Evolutionary conservation across 2,797 vertebrate genomes (phyloP), one percentile per base, ranked within the genome.

Genomic region (Halcyon leucocephala): DNA sequence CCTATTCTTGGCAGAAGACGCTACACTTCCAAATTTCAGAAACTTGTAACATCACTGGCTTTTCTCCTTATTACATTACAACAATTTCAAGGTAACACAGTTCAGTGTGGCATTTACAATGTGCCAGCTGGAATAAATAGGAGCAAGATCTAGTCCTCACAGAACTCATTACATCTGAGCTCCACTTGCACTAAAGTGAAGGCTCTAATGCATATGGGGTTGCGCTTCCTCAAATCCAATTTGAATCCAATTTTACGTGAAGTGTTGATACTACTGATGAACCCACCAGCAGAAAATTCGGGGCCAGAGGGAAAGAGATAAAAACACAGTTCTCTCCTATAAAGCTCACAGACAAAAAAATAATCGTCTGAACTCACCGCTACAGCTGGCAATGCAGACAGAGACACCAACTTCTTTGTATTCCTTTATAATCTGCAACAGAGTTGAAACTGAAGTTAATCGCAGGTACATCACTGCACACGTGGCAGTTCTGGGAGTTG

Each of bases 341-440:
- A 67, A 90, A 86, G 41, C 6, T 55, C 25, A 51, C 17, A 54
- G 20, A 51, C 13, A 52, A 64, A 44, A 22, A 49, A n/a, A 2
- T 35, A 37, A 6, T 20, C 22, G 25, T 15, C n/a, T 35, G n/a
- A 60, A 98, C 99, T 99, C 97, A 99, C 99, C 98, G 83, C 97
- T 99, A 94, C 99, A 99, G 91, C 98, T 97, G 21, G 99, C 98
- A 66, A 99, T 96, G 71, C 98, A 97, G 58, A 99, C 98, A 51
- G 29, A 93, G 22, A 99, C 97, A 44, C 98, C 98, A 69, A 99
- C 97, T 21, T 98, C 98, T 35, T 98, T 98, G 60, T 98, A 99
- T 95, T 99, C 99, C 93, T 99, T 99, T n/a, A 99, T 98, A 48
- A 99, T 97, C 99, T 99, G 98, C 90, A 98, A 98, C 25, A 97